A percentile compares a stretch with the other conserved stretches of the same genome.
These are phyloP conservation scores for Oconnorella tubifera DNA, from an alignment of 2,888 invertebrate species.

Conservation along the genomic window DNA sequence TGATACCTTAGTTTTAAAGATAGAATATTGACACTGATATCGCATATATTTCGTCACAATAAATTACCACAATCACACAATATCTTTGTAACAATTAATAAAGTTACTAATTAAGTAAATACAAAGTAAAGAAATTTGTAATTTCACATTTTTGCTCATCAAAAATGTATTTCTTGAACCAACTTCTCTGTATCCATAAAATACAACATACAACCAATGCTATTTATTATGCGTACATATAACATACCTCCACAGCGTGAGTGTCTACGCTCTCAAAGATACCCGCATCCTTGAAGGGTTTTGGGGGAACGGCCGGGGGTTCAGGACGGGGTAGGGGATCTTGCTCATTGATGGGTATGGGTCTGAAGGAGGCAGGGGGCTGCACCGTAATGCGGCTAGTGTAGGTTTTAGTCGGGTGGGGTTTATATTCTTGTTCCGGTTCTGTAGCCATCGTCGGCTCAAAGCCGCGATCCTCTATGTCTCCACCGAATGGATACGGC, in stretches of 20 bases:
- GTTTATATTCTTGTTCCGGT: conserved; percentile 38
- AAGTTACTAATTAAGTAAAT: too few species aligned
- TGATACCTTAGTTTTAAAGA: too few species aligned
- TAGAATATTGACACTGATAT: too few species aligned
- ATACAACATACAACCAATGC: too few species aligned
- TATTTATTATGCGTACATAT: too few species aligned
- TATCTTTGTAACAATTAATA: too few species aligned
- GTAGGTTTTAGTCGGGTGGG: conserved; percentile 37
- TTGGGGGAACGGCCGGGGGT: conserved; percentile 42
- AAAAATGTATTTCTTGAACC: too few species aligned
- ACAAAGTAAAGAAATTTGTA: too few species aligned
- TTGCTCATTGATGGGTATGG: conserved; percentile 41
- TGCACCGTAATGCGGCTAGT: conserved; percentile 34
- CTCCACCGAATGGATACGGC: conserved; percentile 32
- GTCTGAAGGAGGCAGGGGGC: conserved; percentile 46
- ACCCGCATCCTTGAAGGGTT: conserved; percentile 49
- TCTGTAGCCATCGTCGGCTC: conserved; percentile 35
- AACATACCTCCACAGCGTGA: conserved; percentile 53
- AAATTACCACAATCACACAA: too few species aligned
- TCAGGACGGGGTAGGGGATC: conserved; percentile 45
- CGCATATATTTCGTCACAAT: too few species aligned
- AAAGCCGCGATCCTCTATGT: conserved; percentile 28
- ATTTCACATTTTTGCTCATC: too few species aligned
- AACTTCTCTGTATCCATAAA: too few species aligned
- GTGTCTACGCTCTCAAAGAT: conserved; percentile 53